These are phyloP conservation scores for Dicrurus megarhynchus DNA, from an alignment of 2,113 vertebrate genomes.

Conservation along the genomic window DNA sequence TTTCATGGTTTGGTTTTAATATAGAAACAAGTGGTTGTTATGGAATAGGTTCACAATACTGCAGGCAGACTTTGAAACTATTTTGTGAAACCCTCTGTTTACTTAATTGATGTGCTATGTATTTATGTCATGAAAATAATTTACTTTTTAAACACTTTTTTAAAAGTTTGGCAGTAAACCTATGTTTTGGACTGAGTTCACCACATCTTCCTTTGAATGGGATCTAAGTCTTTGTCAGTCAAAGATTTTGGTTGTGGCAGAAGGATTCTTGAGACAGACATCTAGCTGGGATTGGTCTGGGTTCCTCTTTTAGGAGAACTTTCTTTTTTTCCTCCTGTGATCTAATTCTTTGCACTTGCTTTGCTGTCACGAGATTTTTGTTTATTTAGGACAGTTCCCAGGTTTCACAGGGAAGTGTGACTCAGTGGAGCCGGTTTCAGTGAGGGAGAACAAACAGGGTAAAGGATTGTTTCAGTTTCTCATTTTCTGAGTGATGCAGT, in stretches of 20 bases:
- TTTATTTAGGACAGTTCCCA: neutral
- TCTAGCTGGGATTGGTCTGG: neutral
- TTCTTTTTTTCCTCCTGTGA: neutral
- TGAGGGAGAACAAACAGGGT: accelerated
- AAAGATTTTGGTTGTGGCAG: neutral
- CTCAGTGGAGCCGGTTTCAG: neutral
- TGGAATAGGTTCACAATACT: neutral
- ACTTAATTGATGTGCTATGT: neutral
- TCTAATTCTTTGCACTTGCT: neutral
- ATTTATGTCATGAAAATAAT: neutral
- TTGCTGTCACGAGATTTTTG: neutral
- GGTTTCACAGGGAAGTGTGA: neutral
- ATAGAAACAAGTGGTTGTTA: neutral
- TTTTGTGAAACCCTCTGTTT: neutral
- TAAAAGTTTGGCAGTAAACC: neutral
- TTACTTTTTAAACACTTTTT: neutral
- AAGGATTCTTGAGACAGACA: neutral
- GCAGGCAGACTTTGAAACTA: neutral
- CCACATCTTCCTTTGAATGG: neutral
- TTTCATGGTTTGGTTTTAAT: neutral
- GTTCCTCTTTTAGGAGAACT: neutral
- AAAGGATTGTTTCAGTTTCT: neutral
- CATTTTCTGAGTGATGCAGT: neutral
- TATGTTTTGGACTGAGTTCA: neutral
- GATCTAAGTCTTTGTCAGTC: neutral